Percentiles rank a stretch among this genome's conserved stretches.
Evolutionary conservation across 2,113 vertebrate species (phyloP).

Genomic region (Scomber japonicus): DNA sequence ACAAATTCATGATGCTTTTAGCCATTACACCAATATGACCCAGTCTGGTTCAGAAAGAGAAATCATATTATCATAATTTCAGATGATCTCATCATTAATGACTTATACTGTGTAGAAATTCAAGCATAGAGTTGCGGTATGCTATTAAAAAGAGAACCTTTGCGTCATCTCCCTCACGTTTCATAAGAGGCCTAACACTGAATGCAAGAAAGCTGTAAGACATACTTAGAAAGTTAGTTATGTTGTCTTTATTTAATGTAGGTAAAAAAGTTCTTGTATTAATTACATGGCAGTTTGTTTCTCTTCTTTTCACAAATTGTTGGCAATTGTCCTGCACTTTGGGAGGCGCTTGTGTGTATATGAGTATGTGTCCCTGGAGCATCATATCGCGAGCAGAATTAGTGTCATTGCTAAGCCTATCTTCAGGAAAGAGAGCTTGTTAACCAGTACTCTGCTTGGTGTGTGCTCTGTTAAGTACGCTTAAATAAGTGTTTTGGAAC

Average conservation of each 20-base stretch:
- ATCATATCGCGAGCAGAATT: constrained; percentile 28
- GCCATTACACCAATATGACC: no score
- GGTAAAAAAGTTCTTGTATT: background rate
- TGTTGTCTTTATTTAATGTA: background rate
- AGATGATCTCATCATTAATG: constrained; percentile 37
- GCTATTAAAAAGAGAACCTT: constrained; percentile 17
- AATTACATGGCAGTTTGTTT: constrained; percentile 10
- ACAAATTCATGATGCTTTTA: background rate
- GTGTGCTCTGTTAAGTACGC: constrained; percentile 32
- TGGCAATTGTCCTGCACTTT: background rate
- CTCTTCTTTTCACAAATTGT: background rate
- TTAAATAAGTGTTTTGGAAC: constrained; percentile 40
- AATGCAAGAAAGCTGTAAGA: no score
- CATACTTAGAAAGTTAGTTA: no score
- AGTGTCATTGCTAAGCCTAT: constrained; percentile 36
- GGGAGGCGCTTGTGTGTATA: constrained; percentile 8
- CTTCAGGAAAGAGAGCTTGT: constrained; percentile 32
- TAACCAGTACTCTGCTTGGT: constrained; percentile 23
- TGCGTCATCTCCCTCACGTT: background rate
- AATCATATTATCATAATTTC: constrained; percentile 4
- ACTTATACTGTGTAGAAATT: constrained; percentile 19
- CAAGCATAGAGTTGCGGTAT: background rate
- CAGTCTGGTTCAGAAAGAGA: no score
- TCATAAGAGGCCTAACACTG: no score
- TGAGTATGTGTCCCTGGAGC: constrained; percentile 20